phyloP scores from a whole-genome alignment of 1,140 invertebrate genomes.

The Panagrolaimus sp. region DNA sequence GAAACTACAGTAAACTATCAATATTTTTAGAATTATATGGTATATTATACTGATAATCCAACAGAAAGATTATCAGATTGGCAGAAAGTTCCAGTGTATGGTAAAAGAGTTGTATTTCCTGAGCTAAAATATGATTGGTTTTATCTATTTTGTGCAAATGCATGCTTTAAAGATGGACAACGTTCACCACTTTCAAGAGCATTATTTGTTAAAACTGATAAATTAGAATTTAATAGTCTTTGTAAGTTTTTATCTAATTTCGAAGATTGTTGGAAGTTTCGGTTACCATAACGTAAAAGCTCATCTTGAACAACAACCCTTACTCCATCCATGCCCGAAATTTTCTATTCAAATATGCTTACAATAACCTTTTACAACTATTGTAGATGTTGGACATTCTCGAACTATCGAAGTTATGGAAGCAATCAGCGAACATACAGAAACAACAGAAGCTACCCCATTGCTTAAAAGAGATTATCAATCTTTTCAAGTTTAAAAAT shows the following conservation, averaged over 20 bases:
- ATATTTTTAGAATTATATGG: constrained; percentile 56
- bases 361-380: background rate
- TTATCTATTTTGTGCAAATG: constrained; percentile 54
- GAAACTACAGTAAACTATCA: background rate
- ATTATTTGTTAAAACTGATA: constrained; percentile 56
- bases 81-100: constrained; percentile 53
- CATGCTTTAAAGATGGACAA: constrained; percentile 54
- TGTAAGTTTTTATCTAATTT: constrained; percentile 50
- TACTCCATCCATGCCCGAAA: too few species aligned
- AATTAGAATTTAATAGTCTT: constrained; percentile 53
- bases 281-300: too few species aligned
- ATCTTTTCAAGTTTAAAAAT: constrained; percentile 35
- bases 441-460: constrained; percentile 46
- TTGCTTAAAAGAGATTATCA: constrained; percentile 51
- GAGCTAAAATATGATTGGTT: constrained; percentile 58
- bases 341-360: too few species aligned
- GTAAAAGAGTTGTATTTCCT: constrained; percentile 50
- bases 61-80: constrained; percentile 47
- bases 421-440: constrained; percentile 35
- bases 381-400: constrained; percentile 54
- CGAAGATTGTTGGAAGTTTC: too few species aligned
- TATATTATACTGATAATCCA: constrained; percentile 57
- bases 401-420: constrained; percentile 58
- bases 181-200: constrained; percentile 52
- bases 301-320: too few species aligned